These are phyloP conservation scores for Patella caerulea DNA, from an alignment of 2,888 invertebrate genomes.

Conservation along the genomic window DNA sequence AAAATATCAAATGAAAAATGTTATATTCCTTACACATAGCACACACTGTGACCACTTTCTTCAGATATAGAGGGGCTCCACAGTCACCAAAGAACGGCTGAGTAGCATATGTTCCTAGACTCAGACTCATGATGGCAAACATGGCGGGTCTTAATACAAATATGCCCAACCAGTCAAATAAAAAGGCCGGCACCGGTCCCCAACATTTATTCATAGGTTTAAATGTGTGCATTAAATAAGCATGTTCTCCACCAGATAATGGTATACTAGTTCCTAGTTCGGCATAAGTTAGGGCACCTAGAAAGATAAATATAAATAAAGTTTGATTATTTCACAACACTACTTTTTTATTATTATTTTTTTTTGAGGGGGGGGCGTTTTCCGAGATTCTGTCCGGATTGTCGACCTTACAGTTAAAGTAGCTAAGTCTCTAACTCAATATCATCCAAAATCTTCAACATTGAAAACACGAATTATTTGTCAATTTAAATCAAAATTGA, in stretches of 20 bases:
- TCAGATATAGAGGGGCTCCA: conserved; percentile 45
- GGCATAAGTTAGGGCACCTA: conserved; percentile 85
- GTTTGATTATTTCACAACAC: too few species aligned
- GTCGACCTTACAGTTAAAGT: too few species aligned
- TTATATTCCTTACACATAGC: conserved; percentile 50
- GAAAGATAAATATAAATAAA: conserved; percentile 26
- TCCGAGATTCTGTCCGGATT: too few species aligned
- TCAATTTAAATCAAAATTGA: too few species aligned
- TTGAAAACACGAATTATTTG: too few species aligned
- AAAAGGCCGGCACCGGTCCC: conserved; percentile 73
- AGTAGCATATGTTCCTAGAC: conserved; percentile 60
- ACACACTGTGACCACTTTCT: conserved; percentile 49
- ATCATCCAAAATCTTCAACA: too few species aligned
- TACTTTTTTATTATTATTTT: too few species aligned
- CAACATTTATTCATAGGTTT: conserved; percentile 44
- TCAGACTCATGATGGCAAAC: conserved; percentile 73
- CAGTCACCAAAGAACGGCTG: conserved; percentile 59
- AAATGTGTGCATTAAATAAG: conserved; percentile 74
- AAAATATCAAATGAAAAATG: not conserved
- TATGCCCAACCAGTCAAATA: conserved; percentile 76
- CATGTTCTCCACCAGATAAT: conserved; percentile 86
- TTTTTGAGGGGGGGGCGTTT: too few species aligned
- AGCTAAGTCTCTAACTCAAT: too few species aligned
- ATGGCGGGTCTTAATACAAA: conserved; percentile 67
- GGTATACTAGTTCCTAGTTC: conserved; percentile 86